Evolutionary conservation across 2,797 vertebrate genomes (phyloP), one percentile per base, ranked within the genome.

Genomic region (Anomalospiza imberbis): DNA sequence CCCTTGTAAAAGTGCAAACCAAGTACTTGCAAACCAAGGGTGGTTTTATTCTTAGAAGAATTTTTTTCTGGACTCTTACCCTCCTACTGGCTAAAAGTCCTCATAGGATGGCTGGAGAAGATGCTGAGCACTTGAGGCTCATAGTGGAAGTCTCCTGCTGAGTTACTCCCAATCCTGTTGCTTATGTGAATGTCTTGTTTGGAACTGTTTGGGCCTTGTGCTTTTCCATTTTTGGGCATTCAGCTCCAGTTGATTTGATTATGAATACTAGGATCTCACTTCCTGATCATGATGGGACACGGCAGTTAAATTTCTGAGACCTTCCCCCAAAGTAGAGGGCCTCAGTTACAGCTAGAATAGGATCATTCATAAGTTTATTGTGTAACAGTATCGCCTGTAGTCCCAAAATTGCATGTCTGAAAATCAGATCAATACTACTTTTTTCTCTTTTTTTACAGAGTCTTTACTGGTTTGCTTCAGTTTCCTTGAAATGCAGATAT

Each of bases 151-250:
- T 89, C 62, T 48, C 31, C 31, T 78, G 83, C 93, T 88, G 90
- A 95, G 93, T 95, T 96, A 80, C 94, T 96, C 93, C 91, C 86
- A 79, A 8, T 93, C 94, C 71, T 93, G 78, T 82, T 94, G 88
- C 74, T 95, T 44, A 13, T 72, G 81, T 67, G 58, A 38, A 76
- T 82, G 81, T 91, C 81, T 79, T 66, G 36, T 94, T 89, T 93
- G 74, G 48, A 91, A 91, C 28, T 82, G 58, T 81, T 38, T 62
- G 16, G 53, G 51, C 83, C 40, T 78, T 85, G 77, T 51, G 25
- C 9, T 78, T 67, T 81, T 92, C 29, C 2, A 0, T 62, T 90
- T 85, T 85, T 2, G 60, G 31, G 24, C 3, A 3, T 90, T 91
- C 83, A 88, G 57, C 53, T 80, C 32, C 63, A 54, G 40, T 24